Evolutionary conservation across 2,113 vertebrate genomes (phyloP), one percentile per base, ranked within the genome.

Genomic region (Phasianus colchicus): DNA sequence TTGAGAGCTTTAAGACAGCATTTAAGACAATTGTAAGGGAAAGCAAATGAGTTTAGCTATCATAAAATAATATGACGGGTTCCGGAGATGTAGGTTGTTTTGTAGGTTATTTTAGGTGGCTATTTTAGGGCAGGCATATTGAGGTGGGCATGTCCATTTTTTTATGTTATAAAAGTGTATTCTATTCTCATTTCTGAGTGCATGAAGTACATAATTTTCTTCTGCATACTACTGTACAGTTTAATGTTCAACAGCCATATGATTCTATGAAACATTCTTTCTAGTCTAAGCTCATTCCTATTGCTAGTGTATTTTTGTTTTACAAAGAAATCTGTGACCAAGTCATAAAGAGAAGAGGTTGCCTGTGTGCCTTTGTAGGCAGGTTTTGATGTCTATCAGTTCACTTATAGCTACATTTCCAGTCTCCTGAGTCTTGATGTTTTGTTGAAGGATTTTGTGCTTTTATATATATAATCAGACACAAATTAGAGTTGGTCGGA

Each of bases 401-500:
- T 76, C 50, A 82, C 47, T 45, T 48, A 82, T 1, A 86, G 36
- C 82, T 82, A 48, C 85, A 1, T 20, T 91, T 89, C 78, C n/a
- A 69, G 87, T 42, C 36, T 93, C 27, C 66, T 48, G 54, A 74
- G 48, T 40, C 48, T 87, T 79, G 52, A 81, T 43, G 48, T 50
- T 85, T 30, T 78, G 30, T 78, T 10, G 11, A 86, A 80, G 81
- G 17, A 11, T 67, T 74, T 74, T 71, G 30, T 1, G 0, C 57
- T 86, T 82, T 48, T 24, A 66, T 30, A 12, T 73, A 74, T 47
- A 52, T 12, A 19, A 92, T 50, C 54, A 74, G 66, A 43, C 55
- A 82, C 58, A 65, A 89, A 91, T 85, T 73, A 83, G 36, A 82
- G 27, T 36, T 83, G 78, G 82, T 54, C 50, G 65, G 67, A 92